Evolutionary conservation across 35 echinoderm and acorn worm species (phyloP).

Genomic region (Apostichopus californicus): DNA sequence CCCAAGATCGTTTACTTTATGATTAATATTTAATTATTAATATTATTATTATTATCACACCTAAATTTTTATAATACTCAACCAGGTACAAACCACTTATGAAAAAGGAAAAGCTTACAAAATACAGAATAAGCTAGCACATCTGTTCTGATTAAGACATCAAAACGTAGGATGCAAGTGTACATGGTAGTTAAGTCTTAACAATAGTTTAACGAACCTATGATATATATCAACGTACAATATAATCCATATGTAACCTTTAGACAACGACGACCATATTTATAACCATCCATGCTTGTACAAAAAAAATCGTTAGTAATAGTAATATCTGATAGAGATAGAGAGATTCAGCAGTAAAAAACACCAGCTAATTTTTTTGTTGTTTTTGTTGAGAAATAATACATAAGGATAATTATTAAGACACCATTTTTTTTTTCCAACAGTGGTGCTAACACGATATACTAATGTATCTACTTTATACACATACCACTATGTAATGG

Average conservation of each 20-base stretch:
- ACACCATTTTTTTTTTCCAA: background rate
- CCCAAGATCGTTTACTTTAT: background rate
- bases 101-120: background rate
- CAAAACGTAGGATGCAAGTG: background rate
- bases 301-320: background rate
- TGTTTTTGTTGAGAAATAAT: background rate
- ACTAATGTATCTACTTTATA: background rate
- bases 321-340: background rate
- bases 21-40: no score
- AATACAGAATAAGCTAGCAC: background rate
- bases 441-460: background rate
- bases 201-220: background rate
- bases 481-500: slow-evolving; percentile 13
- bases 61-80: background rate
- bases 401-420: slow-evolving; percentile 8
- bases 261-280: background rate
- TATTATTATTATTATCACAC: background rate
- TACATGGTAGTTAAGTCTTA: background rate
- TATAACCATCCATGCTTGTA: background rate
- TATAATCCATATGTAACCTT: background rate
- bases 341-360: slow-evolving; percentile 2
- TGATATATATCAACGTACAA: background rate
- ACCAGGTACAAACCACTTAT: background rate
- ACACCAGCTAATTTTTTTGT: background rate
- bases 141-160: background rate